Percentiles rank a stretch among this genome's conserved stretches.
Conservation (phyloP, 1,140 invertebrate genomes). For the Pectinophora gossypiella region DNA sequence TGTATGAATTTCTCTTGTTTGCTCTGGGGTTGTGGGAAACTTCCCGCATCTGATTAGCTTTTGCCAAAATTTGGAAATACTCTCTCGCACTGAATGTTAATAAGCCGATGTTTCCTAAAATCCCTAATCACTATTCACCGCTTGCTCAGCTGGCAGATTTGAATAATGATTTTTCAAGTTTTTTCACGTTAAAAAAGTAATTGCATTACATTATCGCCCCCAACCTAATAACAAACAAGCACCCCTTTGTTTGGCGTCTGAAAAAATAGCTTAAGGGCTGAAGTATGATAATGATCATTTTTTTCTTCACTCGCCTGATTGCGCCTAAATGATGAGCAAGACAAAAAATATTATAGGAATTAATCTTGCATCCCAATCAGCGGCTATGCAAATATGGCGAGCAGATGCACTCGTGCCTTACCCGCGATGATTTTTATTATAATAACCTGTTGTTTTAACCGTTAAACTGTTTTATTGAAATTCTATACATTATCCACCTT, state of each 20-base stretch:
- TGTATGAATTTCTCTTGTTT: slow-evolving; percentile 58
- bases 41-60: slow-evolving; percentile 1
- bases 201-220: slow-evolving; percentile 73
- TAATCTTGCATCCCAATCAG: slow-evolving; percentile 67
- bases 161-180: slow-evolving; percentile 66
- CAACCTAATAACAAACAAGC: slow-evolving; percentile 68
- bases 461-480: slow-evolving; percentile 7
- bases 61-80: background rate
- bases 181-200: slow-evolving; percentile 56
- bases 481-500: background rate
- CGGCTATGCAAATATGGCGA: slow-evolving; percentile 57
- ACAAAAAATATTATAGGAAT: slow-evolving; percentile 68
- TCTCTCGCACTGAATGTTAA: slow-evolving; percentile 1
- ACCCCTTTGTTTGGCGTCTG: slow-evolving; percentile 67
- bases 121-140: slow-evolving; percentile 26
- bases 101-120: slow-evolving; percentile 2
- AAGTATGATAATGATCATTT: slow-evolving; percentile 73
- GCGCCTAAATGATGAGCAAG: slow-evolving; percentile 65
- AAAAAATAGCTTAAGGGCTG: slow-evolving; percentile 74
- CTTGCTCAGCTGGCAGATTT: slow-evolving; percentile 69
- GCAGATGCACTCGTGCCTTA: slow-evolving; percentile 58
- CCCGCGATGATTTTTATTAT: slow-evolving; percentile 25
- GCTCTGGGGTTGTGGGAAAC: slow-evolving; percentile 22
- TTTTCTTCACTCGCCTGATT: slow-evolving; percentile 58
- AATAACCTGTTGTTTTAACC: slow-evolving; percentile 26